phyloP scores from a whole-genome alignment of 2,113 vertebrate genomes.

The Tiliqua scincoides region DNA sequence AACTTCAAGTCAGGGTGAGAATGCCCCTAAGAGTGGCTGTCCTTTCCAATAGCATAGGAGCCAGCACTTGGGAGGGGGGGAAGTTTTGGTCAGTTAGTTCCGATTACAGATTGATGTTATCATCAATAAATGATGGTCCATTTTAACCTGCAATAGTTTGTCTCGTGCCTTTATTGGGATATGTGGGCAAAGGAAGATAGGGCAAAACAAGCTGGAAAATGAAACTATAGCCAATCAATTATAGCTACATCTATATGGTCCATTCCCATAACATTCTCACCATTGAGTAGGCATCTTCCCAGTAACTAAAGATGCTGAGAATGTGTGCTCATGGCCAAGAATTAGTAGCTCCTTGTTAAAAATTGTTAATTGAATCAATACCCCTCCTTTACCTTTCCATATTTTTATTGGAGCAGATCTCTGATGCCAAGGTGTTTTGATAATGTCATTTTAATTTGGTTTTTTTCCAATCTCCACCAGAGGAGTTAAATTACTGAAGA shows the following conservation, averaged over 20 bases:
- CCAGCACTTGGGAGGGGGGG: too few relatives aligned
- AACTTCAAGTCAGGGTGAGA: too few relatives aligned
- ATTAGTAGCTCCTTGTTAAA: not conserved
- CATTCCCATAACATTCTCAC: not conserved
- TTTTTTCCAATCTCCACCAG: not conserved
- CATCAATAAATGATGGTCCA: too few relatives aligned
- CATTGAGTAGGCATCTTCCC: not conserved
- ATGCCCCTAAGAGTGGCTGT: too few relatives aligned
- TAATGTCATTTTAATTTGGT: constrained; percentile 39
- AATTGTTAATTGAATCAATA: not conserved
- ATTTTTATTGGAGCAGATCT: not conserved
- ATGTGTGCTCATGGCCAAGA: not conserved
- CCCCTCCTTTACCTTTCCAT: not conserved
- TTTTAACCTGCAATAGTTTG: too few relatives aligned
- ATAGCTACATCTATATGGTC: not conserved
- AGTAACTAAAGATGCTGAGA: not conserved
- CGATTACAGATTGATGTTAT: too few relatives aligned
- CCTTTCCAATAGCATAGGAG: not conserved
- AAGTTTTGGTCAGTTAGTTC: too few relatives aligned
- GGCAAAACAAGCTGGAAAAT: not conserved
- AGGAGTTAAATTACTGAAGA: constrained; percentile 20
- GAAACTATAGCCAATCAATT: too few relatives aligned
- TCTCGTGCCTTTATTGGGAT: not conserved
- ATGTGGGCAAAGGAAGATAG: too few relatives aligned
- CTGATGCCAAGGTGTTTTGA: not conserved